A percentile compares a stretch with the other conserved stretches of the same genome.
phyloP scores from a whole-genome alignment of 2,113 vertebrate genomes.

The Neotoma lepida region DNA sequence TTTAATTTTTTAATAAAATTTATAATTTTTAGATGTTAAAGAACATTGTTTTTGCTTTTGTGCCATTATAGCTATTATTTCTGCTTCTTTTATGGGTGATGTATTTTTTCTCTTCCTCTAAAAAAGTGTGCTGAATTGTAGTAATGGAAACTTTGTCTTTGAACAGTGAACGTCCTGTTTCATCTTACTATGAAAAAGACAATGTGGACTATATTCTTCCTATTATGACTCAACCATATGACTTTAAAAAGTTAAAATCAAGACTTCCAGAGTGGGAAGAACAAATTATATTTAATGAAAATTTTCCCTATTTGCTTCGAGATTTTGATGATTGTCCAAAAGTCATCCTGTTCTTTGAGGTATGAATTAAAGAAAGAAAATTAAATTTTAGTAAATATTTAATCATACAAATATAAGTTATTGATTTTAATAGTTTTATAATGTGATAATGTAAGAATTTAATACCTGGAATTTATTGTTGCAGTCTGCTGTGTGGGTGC shows the following conservation, averaged over 20 bases:
- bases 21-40: constrained; percentile 27
- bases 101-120: background rate
- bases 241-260: constrained; percentile 94
- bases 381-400: constrained; percentile 40
- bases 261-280: constrained; percentile 96
- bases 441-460: background rate
- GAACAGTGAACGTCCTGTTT: constrained; percentile 89
- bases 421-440: constrained; percentile 10
- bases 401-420: background rate
- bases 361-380: constrained; percentile 79
- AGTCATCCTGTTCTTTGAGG: constrained; percentile 96
- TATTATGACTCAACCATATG: constrained; percentile 94
- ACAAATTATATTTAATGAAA: constrained; percentile 96
- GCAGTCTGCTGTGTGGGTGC: background rate
- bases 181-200: constrained; percentile 92
- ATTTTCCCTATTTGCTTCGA: constrained; percentile 92
- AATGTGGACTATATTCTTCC: constrained; percentile 91
- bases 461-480: background rate
- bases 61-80: constrained; percentile 43
- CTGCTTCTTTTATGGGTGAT: background rate
- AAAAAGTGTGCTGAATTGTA: background rate
- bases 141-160: constrained; percentile 71
- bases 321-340: constrained; percentile 86
- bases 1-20: constrained; percentile 18
- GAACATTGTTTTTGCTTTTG: constrained; percentile 33